Evolutionary conservation across 2,888 invertebrate genomes (phyloP), one percentile per base, ranked within the genome.

Genomic region (Nomada fucata): DNA sequence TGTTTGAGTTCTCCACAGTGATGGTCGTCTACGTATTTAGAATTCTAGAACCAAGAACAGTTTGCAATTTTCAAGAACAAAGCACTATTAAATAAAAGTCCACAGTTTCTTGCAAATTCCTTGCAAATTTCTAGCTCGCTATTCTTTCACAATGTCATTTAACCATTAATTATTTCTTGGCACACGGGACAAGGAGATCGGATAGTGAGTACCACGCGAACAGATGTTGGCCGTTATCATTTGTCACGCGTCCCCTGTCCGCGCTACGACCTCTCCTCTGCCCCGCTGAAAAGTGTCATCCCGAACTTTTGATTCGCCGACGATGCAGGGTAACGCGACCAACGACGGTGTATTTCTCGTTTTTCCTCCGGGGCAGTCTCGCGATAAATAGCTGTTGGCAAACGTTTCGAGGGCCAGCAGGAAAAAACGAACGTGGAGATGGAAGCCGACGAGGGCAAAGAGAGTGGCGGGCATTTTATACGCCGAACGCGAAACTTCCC

Each of bases 301-400:
- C 42, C 68, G 50, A 68, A 69, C 76, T 70, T 81, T 74, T 76
- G 74, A 76, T 79, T 79, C 81, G 74, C 36, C 57, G 68, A 55
- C 72, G 61, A 50, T 23, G 44, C 61, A 52, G 44, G 11, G 42
- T 23, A 44, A 26, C 57, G 26, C 42, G 26, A 26, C 57, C 57
- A 42, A 50, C 60, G 44, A 36, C 60, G 42, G 52, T 29, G 42
- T 50, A 36, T 61, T 77, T 81, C 61, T 73, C 75, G 61, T 74
- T 79, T 76, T 63, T 77, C 74, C 60, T 20, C 29, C 23, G 18
- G 47, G 76, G 50, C 47, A 42, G 53, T 69, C 65, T 65, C 67
- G 70, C 82, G 79, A 85, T 84, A 85, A 85, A 84, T 84, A 84
- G 76, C 84, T 69, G 72, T 78, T 85, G 84, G 82, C 84, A 85